Base-by-base conservation (phyloP, 2,113 vertebrate species). In the Hiodon tergisus region DNA sequence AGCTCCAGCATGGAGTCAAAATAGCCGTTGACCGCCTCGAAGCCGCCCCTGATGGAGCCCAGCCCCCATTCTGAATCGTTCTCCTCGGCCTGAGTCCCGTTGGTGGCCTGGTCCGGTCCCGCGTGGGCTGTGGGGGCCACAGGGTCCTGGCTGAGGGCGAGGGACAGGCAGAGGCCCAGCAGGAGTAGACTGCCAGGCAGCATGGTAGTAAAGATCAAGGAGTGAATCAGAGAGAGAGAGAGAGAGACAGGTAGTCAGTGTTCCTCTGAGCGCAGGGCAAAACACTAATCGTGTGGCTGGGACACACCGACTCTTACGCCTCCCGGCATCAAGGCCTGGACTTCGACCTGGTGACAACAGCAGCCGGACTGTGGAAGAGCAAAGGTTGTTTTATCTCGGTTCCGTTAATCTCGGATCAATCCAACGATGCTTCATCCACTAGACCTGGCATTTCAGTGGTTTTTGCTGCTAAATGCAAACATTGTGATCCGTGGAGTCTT, bases 1-100 rank as follows among this genome's bases (percentile, higher is more conserved):
- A 97, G 88, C 80, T 98, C 96, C 82, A 94, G 78, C 84, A 98
- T 89, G 0, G 95, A 96, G 81, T 98, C 96, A 0, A 98, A 96
- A 87, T 97, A 97, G 77, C 89, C 70, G 62, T 93, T 89, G n/a
- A 95, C 92, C 0, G 92, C 81, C 78, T 98, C 94, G 0, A 98
- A 96, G 85, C 96, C 46, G 3, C 86, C 93, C 5, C 95, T 88
- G 79, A 98, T 76, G 14, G 92, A 83, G 59, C 90, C 87, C 1
- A 98, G 74, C 55, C 93, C 96, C 96, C 96, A 98, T 1, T 95
- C 89, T 5, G 71, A 85, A 0, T 88, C 48, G 17, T 86, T 86
- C 0, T 78, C 77, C 57, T 14, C 78, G 5, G 11, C 71, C 77
- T 62, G 17, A 1, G 63, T 69, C 58, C 78, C 0, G 0, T 11